Percentiles rank a stretch among this genome's conserved stretches.
phyloP scores from a whole-genome alignment of 2,797 vertebrate genomes.

The Aulostomus chinensis region DNA sequence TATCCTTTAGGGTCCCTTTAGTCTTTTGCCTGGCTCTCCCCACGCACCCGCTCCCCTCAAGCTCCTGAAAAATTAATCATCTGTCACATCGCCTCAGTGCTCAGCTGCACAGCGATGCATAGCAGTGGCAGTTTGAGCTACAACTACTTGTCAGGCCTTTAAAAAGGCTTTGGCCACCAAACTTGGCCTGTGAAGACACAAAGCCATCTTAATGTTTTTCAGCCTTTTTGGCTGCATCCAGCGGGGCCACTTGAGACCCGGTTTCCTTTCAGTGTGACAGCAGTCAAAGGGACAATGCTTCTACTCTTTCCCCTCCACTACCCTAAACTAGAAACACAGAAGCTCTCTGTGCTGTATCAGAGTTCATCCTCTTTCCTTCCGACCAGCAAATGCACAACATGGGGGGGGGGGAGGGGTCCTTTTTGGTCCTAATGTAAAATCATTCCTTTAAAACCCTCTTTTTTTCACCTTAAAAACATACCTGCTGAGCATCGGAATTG shows the following conservation, averaged over 20 bases:
- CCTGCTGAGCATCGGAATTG: not conserved
- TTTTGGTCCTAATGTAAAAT: slow-evolving; percentile 5
- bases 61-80: slow-evolving; percentile 80
- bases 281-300: slow-evolving; percentile 63
- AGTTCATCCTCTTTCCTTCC: slow-evolving; percentile 64
- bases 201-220: slow-evolving; percentile 56
- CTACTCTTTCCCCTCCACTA: slow-evolving; percentile 60
- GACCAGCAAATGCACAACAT: slow-evolving; percentile 29
- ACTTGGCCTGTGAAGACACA: slow-evolving; percentile 49
- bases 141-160: slow-evolving; percentile 28
- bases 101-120: slow-evolving; percentile 58
- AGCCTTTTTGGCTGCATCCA: slow-evolving; percentile 56
- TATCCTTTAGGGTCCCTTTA: slow-evolving; percentile 44
- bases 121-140: slow-evolving; percentile 35
- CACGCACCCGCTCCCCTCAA: slow-evolving; percentile 28
- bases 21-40: slow-evolving; percentile 34
- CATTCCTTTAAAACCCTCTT: not conserved
- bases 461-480: not conserved
- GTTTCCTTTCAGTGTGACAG: slow-evolving; percentile 63
- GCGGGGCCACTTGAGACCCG: slow-evolving; percentile 62
- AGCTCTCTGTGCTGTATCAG: slow-evolving; percentile 53
- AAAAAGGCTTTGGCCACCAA: slow-evolving; percentile 34
- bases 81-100: slow-evolving; percentile 73
- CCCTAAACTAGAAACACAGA: slow-evolving; percentile 53
- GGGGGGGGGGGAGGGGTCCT: slow-evolving; percentile 1